A percentile compares a stretch with the other conserved stretches of the same genome.
phyloP scores from a whole-genome alignment of 2,113 vertebrate genomes.

The Chrysochloris asiatica region DNA sequence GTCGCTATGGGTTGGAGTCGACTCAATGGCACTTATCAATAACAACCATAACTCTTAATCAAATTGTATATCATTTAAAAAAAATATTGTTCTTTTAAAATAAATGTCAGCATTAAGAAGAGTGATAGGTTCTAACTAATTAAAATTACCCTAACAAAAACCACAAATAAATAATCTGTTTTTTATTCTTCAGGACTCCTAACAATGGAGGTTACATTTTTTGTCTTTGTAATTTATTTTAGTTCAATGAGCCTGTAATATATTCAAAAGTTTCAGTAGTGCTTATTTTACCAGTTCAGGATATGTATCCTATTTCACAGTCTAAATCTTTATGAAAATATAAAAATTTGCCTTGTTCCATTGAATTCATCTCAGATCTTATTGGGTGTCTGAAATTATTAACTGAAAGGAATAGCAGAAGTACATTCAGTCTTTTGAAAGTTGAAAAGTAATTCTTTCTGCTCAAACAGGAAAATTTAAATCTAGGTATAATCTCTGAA shows the following conservation, averaged over 20 bases:
- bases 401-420: slow-evolving; percentile 11
- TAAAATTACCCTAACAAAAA: not conserved
- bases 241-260: not conserved
- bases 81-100: not conserved
- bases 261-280: not conserved
- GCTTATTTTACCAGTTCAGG: slow-evolving; percentile 14
- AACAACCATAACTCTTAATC: too few species aligned
- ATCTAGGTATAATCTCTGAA: too few species aligned
- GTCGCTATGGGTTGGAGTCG: too few species aligned
- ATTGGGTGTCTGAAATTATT: not conserved
- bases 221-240: not conserved
- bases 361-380: slow-evolving; percentile 6
- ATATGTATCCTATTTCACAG: not conserved
- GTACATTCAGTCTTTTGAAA: slow-evolving; percentile 1
- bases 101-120: not conserved
- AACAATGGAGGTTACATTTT: not conserved
- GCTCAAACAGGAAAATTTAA: not conserved
- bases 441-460: not conserved
- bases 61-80: slow-evolving; percentile 2
- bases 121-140: not conserved
- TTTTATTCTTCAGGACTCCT: not conserved
- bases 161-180: not conserved
- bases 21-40: too few species aligned
- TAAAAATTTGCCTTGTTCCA: not conserved
- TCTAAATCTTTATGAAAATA: slow-evolving; percentile 12